Conservation (phyloP, 2,797 vertebrate genomes). For the Masticophis lateralis region DNA sequence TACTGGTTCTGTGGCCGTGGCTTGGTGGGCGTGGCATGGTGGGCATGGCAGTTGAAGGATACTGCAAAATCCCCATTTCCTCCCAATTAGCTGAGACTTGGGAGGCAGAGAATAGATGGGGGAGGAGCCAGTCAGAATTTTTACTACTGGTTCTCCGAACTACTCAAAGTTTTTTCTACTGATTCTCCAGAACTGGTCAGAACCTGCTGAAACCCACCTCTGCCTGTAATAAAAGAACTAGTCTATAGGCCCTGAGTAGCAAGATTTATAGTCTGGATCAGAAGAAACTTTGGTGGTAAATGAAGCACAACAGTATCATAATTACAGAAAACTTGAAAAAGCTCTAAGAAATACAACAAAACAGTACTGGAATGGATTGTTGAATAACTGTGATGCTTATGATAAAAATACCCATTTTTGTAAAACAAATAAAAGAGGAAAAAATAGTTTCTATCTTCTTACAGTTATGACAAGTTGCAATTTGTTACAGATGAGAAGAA, state of each 20-base stretch:
- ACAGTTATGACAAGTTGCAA: neutral
- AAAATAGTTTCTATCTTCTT: neutral
- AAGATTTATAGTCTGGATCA: neutral
- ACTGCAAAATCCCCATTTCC: too few species aligned
- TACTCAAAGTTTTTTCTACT: too few species aligned
- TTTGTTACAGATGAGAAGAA: neutral
- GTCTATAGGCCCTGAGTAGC: neutral
- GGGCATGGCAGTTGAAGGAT: too few species aligned
- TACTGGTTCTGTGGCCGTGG: too few species aligned
- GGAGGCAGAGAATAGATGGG: too few species aligned
- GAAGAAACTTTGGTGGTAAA: neutral
- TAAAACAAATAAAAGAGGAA: neutral
- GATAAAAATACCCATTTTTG: neutral
- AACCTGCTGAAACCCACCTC: too few species aligned
- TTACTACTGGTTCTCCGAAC: too few species aligned
- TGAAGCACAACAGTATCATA: neutral
- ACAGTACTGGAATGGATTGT: neutral
- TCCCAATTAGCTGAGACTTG: too few species aligned
- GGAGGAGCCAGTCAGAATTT: too few species aligned
- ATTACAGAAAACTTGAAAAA: neutral
- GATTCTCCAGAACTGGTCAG: too few species aligned
- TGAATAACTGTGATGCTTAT: neutral
- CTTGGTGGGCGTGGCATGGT: too few species aligned
- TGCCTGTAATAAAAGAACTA: neutral
- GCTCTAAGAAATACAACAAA: neutral